A percentile compares a stretch with the other conserved stretches of the same genome.
phyloP scores from a whole-genome alignment of 2,113 vertebrate genomes.

The Platanista minor region DNA sequence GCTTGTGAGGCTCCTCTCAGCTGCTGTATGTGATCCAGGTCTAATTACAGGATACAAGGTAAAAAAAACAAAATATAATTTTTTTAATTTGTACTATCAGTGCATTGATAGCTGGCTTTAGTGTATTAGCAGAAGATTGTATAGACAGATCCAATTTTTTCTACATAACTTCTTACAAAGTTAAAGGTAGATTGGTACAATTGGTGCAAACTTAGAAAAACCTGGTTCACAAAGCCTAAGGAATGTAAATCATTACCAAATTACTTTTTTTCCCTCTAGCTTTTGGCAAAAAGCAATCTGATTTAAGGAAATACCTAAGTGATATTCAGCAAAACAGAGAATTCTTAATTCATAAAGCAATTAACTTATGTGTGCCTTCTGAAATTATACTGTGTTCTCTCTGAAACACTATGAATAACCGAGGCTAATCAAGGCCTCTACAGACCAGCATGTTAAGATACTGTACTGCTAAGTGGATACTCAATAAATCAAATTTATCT shows the following conservation, averaged over 20 bases:
- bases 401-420: background rate
- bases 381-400: background rate
- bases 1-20: slow-evolving; percentile 91
- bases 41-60: slow-evolving; percentile 92
- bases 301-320: background rate
- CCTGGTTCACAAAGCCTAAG: background rate
- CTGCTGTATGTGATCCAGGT: slow-evolving; percentile 93
- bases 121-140: slow-evolving; percentile 13
- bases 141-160: background rate
- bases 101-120: slow-evolving; percentile 36
- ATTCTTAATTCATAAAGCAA: slow-evolving; percentile 2
- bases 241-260: background rate
- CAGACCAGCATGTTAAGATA: background rate
- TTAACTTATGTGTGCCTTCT: background rate
- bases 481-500: background rate
- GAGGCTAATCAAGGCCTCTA: background rate
- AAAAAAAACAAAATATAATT: slow-evolving; percentile 63
- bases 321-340: background rate
- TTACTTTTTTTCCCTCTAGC: slow-evolving; percentile 2
- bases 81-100: background rate
- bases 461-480: background rate
- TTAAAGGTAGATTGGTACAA: background rate
- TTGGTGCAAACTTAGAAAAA: background rate
- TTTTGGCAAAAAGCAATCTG: background rate
- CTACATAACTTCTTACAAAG: background rate